Evolutionary conservation across 1,140 invertebrate species (phyloP), one percentile per base, ranked within the genome.

Genomic region (Conopomorpha cramerella): DNA sequence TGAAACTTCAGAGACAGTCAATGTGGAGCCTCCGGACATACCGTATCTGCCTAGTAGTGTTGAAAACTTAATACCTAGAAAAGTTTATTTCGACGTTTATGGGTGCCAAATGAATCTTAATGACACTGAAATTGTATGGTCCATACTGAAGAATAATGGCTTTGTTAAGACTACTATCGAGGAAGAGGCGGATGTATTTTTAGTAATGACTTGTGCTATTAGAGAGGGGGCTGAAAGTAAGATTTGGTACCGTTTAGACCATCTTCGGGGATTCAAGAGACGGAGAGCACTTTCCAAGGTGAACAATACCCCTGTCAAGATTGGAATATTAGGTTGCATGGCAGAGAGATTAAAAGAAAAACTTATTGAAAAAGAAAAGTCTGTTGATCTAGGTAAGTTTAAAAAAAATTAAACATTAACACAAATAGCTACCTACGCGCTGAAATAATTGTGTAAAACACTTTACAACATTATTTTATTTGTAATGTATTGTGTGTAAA

Each of bases 21-120:
- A 48, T 12, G 41, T 45, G 26, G 44, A 58, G 37, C 44, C 48
- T 23, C 65, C 63, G 32, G 41, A 62, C 16, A 74, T 74, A 51
- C 70, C 70, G 8, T 74, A 74, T 35, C 48, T 74, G 18, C 44
- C 50, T 8, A 52, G 57, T 6, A 45, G 49, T 34, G 16, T 43
- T 30, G 42, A 39, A 26, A 45, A 39, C 34, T 43, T 32, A 4
- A 30, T 41, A 6, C 64, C 57, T 44, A 43, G 78, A 61, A 78
- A 82, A 82, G 91, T 96, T 33, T 93, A 81, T 58, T 88, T 96
- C 65, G 89, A 95, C 59, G 84, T 95, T 2, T 92, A 96, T 73
- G 96, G 96, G 7, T 99, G 96, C 65, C 96, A 98, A 71, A 99
- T 99, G 96, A 99, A 99, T 80, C 85, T 93, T 0, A 98, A 88